Percentiles rank a stretch among this genome's conserved stretches.
Evolutionary conservation across 2,888 invertebrate species (phyloP).

Genomic region (Ctena decussata): DNA sequence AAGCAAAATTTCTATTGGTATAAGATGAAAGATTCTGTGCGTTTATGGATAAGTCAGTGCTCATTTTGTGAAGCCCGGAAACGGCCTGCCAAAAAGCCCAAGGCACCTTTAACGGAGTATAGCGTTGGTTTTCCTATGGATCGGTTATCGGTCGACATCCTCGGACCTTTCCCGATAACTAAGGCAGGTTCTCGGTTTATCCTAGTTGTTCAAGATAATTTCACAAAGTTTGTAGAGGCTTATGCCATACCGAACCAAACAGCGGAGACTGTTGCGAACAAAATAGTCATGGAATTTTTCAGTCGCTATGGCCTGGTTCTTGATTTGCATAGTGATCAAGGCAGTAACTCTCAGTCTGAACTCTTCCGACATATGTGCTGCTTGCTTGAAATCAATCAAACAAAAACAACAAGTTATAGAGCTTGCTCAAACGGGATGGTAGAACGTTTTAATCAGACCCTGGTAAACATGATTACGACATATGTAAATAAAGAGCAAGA

Average conservation of each 20-base stretch:
- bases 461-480: background rate
- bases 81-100: background rate
- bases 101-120: background rate
- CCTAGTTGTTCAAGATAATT: background rate
- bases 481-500: conserved; percentile 16
- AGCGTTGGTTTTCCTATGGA: background rate
- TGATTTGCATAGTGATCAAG: conserved; percentile 1
- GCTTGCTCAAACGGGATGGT: background rate
- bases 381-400: background rate
- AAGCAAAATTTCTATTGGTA: background rate
- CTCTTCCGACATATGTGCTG: background rate
- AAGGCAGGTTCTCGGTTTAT: background rate
- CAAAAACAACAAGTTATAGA: background rate
- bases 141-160: background rate
- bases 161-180: background rate
- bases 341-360: background rate
- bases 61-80: background rate
- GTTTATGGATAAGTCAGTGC: background rate
- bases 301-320: background rate
- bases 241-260: background rate
- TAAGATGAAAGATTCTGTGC: background rate
- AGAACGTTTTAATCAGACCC: background rate
- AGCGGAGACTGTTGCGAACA: background rate
- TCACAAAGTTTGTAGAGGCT: background rate
- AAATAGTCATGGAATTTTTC: background rate